Evolutionary conservation across 2,888 invertebrate genomes (phyloP), one percentile per base, ranked within the genome.

Genomic region (Pasiphila rectangulata): DNA sequence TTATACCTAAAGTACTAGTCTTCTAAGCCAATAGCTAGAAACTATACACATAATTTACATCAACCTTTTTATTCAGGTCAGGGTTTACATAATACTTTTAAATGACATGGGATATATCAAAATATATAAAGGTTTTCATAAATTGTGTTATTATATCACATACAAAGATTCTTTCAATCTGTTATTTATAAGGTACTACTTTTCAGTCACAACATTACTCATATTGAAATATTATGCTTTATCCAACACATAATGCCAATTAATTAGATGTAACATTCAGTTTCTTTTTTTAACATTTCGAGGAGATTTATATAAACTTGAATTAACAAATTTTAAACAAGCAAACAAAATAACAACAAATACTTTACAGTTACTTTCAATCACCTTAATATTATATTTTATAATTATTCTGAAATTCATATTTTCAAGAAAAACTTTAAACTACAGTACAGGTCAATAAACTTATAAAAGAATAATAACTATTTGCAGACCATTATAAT

Each of bases 401-500:
- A 16, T 13, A 6, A 5, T 17, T 9, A 17, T 1, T 27, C 13
- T 27, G 1, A 27, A 27, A 27, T 13, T 27, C 27, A 27, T 5
- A 13, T 12, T 3, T 27, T n/a, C n/a, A n/a, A n/a, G n/a, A n/a
- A n/a, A n/a, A n/a, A 27, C 27, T 47, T 32, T 29, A 13, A 48
- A 21, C 38, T 46, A 51, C 21, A 38, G 44, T 48, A 47, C 20
- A 49, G 32, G 21, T 45, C 12, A 44, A 42, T 36, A 36, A 24
- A 36, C 45, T 34, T 30, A 30, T 9, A 55, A 35, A 32, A 21
- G 20, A 45, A 45, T 51, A 46, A 38, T 19, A 6, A n/a, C n/a
- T 46, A 17, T 40, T 50, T 48, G 25, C 41, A 45, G 46, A 54
- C 37, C 34, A 46, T 46, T 46, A 46, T 32, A 48, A 54, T 12